Evolutionary conservation across 2,888 invertebrate genomes (phyloP).

Genomic region (Malacosoma neustria): DNA sequence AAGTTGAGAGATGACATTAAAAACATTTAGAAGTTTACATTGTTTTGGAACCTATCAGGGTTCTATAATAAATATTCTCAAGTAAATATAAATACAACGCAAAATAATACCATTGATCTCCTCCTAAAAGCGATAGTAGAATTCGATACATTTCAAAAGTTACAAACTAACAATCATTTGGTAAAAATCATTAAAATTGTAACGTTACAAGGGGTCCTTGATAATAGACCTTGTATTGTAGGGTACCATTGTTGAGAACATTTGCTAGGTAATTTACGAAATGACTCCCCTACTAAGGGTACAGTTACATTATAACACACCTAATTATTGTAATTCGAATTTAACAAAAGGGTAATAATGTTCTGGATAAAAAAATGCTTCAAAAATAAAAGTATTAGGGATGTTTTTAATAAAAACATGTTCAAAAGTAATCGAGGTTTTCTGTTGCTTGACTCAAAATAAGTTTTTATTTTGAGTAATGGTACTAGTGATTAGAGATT

Average conservation of each 20-base stretch:
- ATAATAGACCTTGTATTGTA: slow-evolving; percentile 64
- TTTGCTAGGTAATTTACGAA: slow-evolving; percentile 52
- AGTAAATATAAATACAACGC: too few relatives aligned
- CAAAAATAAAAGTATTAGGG: slow-evolving; percentile 12
- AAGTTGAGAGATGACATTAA: too few relatives aligned
- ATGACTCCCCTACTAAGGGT: slow-evolving; percentile 33
- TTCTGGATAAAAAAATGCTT: slow-evolving; percentile 26
- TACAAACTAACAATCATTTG: slow-evolving; percentile 25
- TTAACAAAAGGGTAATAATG: slow-evolving; percentile 28
- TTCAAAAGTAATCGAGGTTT: slow-evolving; percentile 13
- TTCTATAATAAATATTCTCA: too few relatives aligned
- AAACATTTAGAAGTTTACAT: too few relatives aligned
- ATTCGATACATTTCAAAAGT: slow-evolving; percentile 18
- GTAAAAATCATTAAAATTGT: slow-evolving; percentile 61
- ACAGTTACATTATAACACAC: slow-evolving; percentile 42
- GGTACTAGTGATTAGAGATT: too few relatives aligned
- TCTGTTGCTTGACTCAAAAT: too few relatives aligned
- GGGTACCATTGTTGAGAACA: slow-evolving; percentile 39
- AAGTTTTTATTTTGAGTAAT: too few relatives aligned
- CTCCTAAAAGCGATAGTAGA: slow-evolving; percentile 16
- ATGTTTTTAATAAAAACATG: background rate
- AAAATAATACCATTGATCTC: too few relatives aligned
- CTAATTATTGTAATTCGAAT: slow-evolving; percentile 60
- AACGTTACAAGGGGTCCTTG: slow-evolving; percentile 59
- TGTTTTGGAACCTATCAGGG: too few relatives aligned